Percentiles rank a stretch among this genome's conserved stretches.
phyloP scores from a whole-genome alignment of 2,797 vertebrate genomes.

The Scomberomorus guttatus region DNA sequence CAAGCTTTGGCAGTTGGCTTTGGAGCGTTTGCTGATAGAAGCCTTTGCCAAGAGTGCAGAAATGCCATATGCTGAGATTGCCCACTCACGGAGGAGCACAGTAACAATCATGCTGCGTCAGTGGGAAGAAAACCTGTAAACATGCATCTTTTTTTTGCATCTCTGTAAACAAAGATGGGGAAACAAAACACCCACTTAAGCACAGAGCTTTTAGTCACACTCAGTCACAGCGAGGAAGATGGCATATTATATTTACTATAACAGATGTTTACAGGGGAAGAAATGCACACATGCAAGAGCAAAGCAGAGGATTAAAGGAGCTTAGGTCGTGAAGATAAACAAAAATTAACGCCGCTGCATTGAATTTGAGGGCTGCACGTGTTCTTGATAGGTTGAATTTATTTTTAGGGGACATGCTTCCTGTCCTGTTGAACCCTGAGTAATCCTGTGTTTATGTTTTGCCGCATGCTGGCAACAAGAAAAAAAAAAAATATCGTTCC shows the following conservation, averaged over 20 bases:
- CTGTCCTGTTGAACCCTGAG: constrained; percentile 8
- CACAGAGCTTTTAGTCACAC: constrained; percentile 30
- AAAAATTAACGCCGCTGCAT: constrained; percentile 25
- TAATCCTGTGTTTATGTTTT: constrained; percentile 57
- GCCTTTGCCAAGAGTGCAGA: constrained; percentile 68
- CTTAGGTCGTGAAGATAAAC: constrained; percentile 45
- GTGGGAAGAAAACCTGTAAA: constrained; percentile 59
- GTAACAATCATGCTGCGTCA: constrained; percentile 66
- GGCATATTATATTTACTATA: constrained; percentile 15
- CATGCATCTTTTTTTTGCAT: constrained; percentile 38
- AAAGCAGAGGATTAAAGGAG: constrained; percentile 59
- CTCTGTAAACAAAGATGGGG: constrained; percentile 56
- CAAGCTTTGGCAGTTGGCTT: constrained; percentile 68
- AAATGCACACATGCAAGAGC: constrained; percentile 6
- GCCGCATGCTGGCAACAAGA: constrained; percentile 13
- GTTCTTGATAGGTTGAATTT: background rate
- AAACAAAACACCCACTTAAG: constrained; percentile 42
- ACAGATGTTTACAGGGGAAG: constrained; percentile 48
- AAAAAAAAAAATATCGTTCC: constrained; percentile 6
- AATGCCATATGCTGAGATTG: constrained; percentile 76
- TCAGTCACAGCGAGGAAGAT: background rate
- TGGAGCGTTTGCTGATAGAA: constrained; percentile 39
- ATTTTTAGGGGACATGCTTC: constrained; percentile 13
- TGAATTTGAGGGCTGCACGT: constrained; percentile 8
- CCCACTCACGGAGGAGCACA: constrained; percentile 57